Conservation (phyloP, 2,113 vertebrate genomes). For the Phocoena phocoena region DNA sequence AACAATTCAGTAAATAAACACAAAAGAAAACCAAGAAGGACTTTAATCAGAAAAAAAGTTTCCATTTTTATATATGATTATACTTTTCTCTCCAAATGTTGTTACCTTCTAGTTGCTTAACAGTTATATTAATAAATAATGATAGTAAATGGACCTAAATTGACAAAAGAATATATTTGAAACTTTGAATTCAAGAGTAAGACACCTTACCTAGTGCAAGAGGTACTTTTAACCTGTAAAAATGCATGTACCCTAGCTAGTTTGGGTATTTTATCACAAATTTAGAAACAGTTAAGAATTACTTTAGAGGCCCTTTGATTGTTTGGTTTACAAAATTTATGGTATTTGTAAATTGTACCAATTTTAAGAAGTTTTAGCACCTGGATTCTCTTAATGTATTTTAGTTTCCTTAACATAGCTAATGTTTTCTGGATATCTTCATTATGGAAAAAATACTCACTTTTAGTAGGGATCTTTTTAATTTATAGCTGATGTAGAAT, state of each 20-base stretch:
- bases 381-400: conserved; percentile 50
- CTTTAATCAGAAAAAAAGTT: conserved; percentile 38
- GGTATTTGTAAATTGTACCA: conserved; percentile 26
- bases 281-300: conserved; percentile 35
- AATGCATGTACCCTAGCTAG: neutral
- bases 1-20: conserved; percentile 27
- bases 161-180: conserved; percentile 23
- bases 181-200: conserved; percentile 31
- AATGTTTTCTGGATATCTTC: conserved; percentile 29
- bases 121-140: neutral
- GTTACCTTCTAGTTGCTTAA: conserved; percentile 45
- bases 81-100: conserved; percentile 44
- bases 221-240: conserved; percentile 50
- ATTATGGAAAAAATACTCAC: conserved; percentile 19
- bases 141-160: conserved; percentile 36
- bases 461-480: conserved; percentile 32
- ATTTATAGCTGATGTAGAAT: conserved; percentile 41
- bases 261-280: conserved; percentile 30
- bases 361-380: conserved; percentile 49
- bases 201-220: neutral
- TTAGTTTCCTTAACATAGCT: conserved; percentile 32
- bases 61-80: conserved; percentile 23
- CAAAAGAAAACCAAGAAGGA: neutral
- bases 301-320: conserved; percentile 33
- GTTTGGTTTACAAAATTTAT: conserved; percentile 27